Conservation (phyloP, 2,888 invertebrate species). For the Lepas anatifera region DNA sequence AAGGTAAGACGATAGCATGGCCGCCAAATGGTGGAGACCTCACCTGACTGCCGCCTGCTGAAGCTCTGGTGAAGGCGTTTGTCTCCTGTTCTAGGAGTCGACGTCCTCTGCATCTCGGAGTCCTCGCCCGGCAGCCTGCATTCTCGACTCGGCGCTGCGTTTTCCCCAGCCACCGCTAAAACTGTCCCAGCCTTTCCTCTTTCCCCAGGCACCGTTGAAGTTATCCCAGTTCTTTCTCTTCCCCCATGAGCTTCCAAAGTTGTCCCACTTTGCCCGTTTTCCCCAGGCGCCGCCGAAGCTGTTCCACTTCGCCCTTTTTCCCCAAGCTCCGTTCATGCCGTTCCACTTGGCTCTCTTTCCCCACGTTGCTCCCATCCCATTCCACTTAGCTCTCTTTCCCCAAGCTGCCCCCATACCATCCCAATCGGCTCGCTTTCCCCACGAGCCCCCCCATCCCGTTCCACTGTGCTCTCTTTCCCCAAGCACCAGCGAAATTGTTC, state of each 20-base stretch:
- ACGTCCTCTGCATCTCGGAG: too few species aligned
- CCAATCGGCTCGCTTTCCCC: background rate
- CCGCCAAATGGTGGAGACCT: too few species aligned
- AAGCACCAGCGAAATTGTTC: background rate
- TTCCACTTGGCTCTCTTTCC: background rate
- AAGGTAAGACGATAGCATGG: too few species aligned
- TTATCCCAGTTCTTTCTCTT: background rate
- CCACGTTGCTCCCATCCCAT: background rate
- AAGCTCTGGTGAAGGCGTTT: too few species aligned
- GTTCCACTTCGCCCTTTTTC: background rate
- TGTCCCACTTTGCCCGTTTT: background rate
- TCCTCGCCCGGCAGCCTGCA: too few species aligned
- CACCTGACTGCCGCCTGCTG: too few species aligned
- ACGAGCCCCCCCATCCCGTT: background rate
- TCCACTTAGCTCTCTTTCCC: background rate
- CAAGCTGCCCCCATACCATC: background rate
- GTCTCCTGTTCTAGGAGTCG: too few species aligned
- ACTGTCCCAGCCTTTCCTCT: background rate
- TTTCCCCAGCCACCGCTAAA: conserved; percentile 1
- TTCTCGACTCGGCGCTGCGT: too few species aligned
- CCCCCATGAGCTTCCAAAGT: background rate
- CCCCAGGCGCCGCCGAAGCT: background rate
- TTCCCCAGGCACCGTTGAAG: conserved; percentile 3
- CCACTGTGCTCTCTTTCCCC: background rate
- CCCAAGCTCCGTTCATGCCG: background rate